A percentile compares a stretch with the other conserved stretches of the same genome.
phyloP scores from a whole-genome alignment of 2,797 vertebrate species.

The Enteromius viviparus region DNA sequence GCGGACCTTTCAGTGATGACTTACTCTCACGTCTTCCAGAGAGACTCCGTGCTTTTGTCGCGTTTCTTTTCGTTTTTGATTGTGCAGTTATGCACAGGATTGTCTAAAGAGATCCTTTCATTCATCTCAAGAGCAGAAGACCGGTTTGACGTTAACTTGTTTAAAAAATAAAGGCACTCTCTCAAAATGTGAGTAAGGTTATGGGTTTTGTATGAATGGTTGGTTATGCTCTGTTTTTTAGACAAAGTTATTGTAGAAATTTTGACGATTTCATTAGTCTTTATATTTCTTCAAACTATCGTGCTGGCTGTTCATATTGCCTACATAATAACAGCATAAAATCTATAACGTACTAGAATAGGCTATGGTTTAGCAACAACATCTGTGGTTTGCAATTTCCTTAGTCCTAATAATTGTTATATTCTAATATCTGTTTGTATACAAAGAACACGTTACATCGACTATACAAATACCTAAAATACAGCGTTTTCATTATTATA shows the following conservation, averaged over 20 bases:
- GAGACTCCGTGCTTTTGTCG: not conserved
- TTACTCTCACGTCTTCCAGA: not conserved
- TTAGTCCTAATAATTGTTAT: not conserved
- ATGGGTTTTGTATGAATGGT: not conserved
- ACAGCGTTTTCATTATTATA: not conserved
- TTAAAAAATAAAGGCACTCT: not conserved
- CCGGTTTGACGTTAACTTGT: not conserved
- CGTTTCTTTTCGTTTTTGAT: not conserved
- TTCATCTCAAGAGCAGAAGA: not conserved
- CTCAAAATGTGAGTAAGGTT: conserved; percentile 40
- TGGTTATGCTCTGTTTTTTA: not conserved
- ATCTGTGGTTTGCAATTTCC: not conserved
- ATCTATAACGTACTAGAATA: not conserved
- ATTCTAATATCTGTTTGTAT: not conserved
- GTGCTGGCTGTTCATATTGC: too few species aligned
- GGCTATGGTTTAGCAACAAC: not conserved
- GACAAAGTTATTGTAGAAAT: not conserved
- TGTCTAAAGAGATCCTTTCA: not conserved
- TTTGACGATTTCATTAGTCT: not conserved
- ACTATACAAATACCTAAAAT: not conserved
- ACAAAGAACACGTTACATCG: not conserved
- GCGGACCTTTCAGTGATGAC: not conserved
- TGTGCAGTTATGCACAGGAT: not conserved
- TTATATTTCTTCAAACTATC: not conserved
- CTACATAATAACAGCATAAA: too few species aligned